phyloP scores from a whole-genome alignment of 1,140 invertebrate genomes.

The Arctopsyche grandis region DNA sequence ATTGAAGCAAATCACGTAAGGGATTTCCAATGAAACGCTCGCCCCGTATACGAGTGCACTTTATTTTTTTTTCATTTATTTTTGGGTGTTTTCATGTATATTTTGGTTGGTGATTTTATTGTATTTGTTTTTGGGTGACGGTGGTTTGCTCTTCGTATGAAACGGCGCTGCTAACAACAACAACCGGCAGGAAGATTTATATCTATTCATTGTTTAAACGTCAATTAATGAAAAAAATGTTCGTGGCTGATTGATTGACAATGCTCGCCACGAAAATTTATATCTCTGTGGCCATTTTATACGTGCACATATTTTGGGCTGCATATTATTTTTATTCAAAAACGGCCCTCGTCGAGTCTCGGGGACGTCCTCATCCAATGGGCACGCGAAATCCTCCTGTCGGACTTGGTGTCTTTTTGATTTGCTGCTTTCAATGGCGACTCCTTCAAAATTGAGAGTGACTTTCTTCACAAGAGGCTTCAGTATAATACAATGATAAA shows the following conservation, averaged over 20 bases:
- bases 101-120: conserved; percentile 5
- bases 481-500: too few relatives aligned
- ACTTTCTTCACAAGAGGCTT: too few relatives aligned
- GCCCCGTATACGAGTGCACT: not conserved
- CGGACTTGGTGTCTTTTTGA: conserved; percentile 49
- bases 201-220: conserved; percentile 55
- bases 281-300: conserved; percentile 40
- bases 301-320: conserved; percentile 50
- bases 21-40: too few relatives aligned
- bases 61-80: not conserved
- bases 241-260: conserved; percentile 54
- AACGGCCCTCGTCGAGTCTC: conserved; percentile 10
- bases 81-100: conserved; percentile 3
- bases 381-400: not conserved
- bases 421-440: conserved; percentile 40
- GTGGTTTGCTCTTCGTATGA: not conserved
- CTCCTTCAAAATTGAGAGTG: too few relatives aligned
- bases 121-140: not conserved
- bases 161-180: conserved; percentile 32
- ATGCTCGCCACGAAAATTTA: conserved; percentile 51
- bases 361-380: not conserved
- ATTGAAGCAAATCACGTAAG: too few relatives aligned
- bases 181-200: conserved; percentile 52
- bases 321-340: conserved; percentile 54
- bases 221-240: conserved; percentile 55